Base-by-base conservation (phyloP, 2,797 vertebrate genomes). In the Parambassis ranga region DNA sequence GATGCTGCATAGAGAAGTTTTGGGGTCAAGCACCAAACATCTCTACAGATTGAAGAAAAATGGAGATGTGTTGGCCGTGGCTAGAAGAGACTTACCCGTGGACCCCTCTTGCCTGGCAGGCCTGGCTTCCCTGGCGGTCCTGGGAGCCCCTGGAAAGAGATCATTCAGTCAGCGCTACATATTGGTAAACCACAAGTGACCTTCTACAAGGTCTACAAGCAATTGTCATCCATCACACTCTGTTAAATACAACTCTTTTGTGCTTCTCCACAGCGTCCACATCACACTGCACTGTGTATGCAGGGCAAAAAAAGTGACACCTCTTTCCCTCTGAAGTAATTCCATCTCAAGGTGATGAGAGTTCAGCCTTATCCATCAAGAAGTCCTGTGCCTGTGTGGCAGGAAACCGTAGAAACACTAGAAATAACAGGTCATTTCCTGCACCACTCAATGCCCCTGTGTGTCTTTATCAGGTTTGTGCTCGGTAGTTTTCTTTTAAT, bases 71-170 rank as follows among this genome's bases (percentile, higher is more conserved):
- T 70, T 55, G n/a, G 14, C 71, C 42, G 33, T 42, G 11, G 13
- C 10, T 22, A 20, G 38, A 28, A n/a, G 23, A 66, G 28, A 94
- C 95, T 93, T 90, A 98, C 97, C 91, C 94, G 89, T 61, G 95
- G 94, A 32, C 97, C 96, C 88, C 92, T 94, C 82, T 94, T 93
- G 71, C 97, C 97, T 30, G 93, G 88, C 69, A 91, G 81, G 77
- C 97, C 97, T 81, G 94, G 89, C 82, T 96, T 94, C 58, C 97
- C 97, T 2, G 94, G 93, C 71, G 95, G 91, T 81, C 97, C 97
- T 55, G 90, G 90, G 16, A 93, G 91, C 75, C 97, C 96, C 96
- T 98, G 65, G 37, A 68, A 59, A 83, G 30, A 75, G 33, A 84
- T 65, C 4, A 36, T 39, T 60, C 22, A 51, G 33, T 82, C 50